A percentile compares a stretch with the other conserved stretches of the same genome.
These are phyloP conservation scores for Odontamblyopus lacepedii DNA, from an alignment of 2,797 vertebrate genomes.

Conservation along the genomic window DNA sequence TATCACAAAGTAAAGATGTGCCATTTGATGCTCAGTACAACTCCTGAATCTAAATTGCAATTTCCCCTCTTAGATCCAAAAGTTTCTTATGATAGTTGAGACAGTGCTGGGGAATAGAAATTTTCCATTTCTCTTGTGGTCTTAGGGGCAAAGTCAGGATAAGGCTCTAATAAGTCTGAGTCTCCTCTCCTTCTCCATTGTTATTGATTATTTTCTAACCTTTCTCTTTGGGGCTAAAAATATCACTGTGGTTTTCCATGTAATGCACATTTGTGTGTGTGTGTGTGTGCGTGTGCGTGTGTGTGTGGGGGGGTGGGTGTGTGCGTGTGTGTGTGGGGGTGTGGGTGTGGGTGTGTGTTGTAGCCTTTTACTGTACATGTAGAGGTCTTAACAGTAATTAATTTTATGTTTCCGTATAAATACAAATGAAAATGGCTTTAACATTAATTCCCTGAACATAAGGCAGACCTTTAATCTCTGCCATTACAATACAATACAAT, in stretches of 20 bases:
- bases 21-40: not conserved
- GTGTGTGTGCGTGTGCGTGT: constrained; percentile 3
- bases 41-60: not conserved
- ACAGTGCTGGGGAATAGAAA: constrained; percentile 4
- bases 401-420: no score
- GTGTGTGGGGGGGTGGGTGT: constrained; percentile 11
- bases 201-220: constrained; percentile 73
- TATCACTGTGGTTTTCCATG: constrained; percentile 57
- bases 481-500: not conserved
- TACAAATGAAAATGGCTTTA: not conserved
- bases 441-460: not conserved
- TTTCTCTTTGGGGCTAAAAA: constrained; percentile 70
- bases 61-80: constrained; percentile 7
- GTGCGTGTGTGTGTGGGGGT: constrained; percentile 13
- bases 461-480: no score
- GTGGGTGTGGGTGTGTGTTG: constrained; percentile 4
- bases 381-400: constrained; percentile 17
- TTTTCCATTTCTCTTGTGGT: constrained; percentile 6
- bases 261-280: constrained; percentile 31
- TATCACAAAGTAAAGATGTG: constrained; percentile 2
- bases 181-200: constrained; percentile 37
- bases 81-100: constrained; percentile 11
- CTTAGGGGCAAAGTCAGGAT: constrained; percentile 26
- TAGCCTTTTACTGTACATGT: constrained; percentile 10
- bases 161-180: constrained; percentile 37